Base-by-base conservation (phyloP, 2,888 invertebrate genomes). In the Troides helena region DNA sequence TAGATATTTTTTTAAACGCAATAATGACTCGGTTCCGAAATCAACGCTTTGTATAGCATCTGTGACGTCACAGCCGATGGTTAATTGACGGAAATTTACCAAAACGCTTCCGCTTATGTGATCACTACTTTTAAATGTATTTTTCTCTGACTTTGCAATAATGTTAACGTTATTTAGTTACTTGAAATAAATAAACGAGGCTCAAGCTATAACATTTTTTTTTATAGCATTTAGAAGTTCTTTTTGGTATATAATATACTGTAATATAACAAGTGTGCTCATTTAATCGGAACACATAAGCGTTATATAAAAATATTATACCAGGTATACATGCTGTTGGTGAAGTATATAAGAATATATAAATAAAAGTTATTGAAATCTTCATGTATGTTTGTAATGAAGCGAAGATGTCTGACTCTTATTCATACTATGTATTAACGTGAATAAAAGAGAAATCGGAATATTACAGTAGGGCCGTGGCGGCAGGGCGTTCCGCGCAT, bases 391-490 rank as follows among this genome's bases (percentile, higher is more conserved):
- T 56, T 17, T 36, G 23, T 58, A 62, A 62, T 65, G 79, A 79
- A 77, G 77, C 76, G 75, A 76, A 79, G 68, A 75, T 83, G 84
- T 84, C 80, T 79, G 77, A 80, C 79, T 79, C 80, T 84, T 82
- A 86, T 84, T 84, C 85, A 84, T 86, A 85, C 81, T 79, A 75
- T 80, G 78, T 85, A 89, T 90, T 86, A 85, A 82, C 85, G 89
- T 90, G 85, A 85, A 88, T 87, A 88, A 88, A 88, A 87, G 82
- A 80, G 85, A 86, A 89, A 90, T 90, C 88, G 85, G 86, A 88
- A 89, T 87, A 88, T 86, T 85, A 89, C 86, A 84, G 85, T 80
- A 81, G 83, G 75, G 78, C 77, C 76, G 70, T 71, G 78, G 76
- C 76, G 70, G 71, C 70, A 73, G 76, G 74, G 78, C 80, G 72